phyloP scores from a whole-genome alignment of 1,140 invertebrate species.

The Heliconius hermathena region DNA sequence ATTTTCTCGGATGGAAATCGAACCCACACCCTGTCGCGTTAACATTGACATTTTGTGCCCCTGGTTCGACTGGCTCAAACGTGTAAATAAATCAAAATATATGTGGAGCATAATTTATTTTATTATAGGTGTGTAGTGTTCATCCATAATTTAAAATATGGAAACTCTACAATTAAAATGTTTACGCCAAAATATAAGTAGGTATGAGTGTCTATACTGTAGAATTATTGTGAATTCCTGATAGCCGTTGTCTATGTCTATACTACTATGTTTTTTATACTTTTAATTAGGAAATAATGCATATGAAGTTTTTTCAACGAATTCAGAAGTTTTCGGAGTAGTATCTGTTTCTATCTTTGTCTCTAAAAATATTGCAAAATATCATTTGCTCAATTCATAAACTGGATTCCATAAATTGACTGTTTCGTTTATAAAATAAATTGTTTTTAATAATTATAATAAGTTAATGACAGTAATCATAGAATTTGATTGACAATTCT shows the following conservation, averaged over 20 bases:
- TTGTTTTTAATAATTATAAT: no score
- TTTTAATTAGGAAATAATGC: not conserved
- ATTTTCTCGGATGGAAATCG: no score
- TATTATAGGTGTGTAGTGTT: not conserved
- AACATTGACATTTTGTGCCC: not conserved
- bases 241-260: not conserved
- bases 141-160: conserved; percentile 14
- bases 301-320: not conserved
- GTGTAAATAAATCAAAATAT: not conserved
- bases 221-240: conserved; percentile 1
- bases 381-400: no score
- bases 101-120: not conserved
- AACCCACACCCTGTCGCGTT: not conserved
- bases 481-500: no score
- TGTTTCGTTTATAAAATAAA: no score
- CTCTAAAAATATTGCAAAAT: no score
- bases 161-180: conserved; percentile 12
- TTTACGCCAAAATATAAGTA: conserved; percentile 15
- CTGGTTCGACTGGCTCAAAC: no score
- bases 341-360: no score
- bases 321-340: not conserved
- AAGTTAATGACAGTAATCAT: no score
- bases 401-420: no score
- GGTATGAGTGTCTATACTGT: not conserved
- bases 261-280: not conserved